Evolutionary conservation across 2,113 vertebrate genomes (phyloP).

Genomic region (Antechinus flavipes): DNA sequence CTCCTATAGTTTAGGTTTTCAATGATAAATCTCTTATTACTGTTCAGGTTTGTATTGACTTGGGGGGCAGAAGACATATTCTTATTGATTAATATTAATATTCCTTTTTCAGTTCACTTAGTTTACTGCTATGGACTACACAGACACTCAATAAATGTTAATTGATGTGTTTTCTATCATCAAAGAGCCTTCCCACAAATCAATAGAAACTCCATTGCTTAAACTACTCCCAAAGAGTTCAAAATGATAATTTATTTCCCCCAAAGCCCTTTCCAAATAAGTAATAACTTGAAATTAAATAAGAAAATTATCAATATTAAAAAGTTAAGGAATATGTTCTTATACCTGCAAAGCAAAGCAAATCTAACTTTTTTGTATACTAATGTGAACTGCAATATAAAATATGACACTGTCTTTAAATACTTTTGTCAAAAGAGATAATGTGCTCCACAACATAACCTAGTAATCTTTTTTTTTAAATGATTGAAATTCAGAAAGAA

Average conservation of each 20-base stretch:
- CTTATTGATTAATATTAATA: conserved; percentile 39
- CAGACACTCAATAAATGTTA: conserved; percentile 22
- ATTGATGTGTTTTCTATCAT: conserved; percentile 26
- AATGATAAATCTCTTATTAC: conserved; percentile 7
- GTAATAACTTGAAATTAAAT: conserved; percentile 30
- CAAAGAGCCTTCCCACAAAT: conserved; percentile 26
- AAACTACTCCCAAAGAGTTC: conserved; percentile 12
- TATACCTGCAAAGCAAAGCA: conserved; percentile 29
- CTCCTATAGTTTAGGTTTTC: not conserved
- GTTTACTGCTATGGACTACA: conserved; percentile 22
- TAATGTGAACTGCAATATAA: not conserved
- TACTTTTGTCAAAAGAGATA: conserved; percentile 21
- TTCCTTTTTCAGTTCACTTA: conserved; percentile 16
- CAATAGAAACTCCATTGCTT: conserved; percentile 9
- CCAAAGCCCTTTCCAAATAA: not conserved
- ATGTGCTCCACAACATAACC: not conserved
- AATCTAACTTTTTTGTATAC: not conserved
- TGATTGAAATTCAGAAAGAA: not conserved
- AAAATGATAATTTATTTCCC: conserved; percentile 17
- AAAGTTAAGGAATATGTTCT: not conserved
- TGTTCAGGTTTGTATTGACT: not conserved
- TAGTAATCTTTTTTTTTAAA: conserved; percentile 36
- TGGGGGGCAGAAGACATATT: conserved; percentile 2
- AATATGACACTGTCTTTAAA: conserved; percentile 4
- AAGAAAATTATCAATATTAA: conserved; percentile 7